Conservation (phyloP, 2,888 invertebrate genomes). For the Pardosa pseudoannulata region DNA sequence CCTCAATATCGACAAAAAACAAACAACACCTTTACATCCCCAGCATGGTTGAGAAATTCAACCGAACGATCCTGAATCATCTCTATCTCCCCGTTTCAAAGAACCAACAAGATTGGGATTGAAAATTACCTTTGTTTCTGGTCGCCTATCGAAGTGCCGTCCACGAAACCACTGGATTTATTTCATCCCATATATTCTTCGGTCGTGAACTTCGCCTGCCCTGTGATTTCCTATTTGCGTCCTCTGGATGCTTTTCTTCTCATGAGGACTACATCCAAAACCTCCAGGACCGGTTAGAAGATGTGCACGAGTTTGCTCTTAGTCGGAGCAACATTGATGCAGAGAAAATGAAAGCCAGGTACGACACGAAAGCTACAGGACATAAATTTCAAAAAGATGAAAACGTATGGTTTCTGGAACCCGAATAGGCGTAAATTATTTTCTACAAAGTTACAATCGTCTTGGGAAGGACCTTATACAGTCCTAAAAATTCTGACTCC, state of each 20-base stretch:
- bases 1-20: no score
- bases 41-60: no score
- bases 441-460: constrained; percentile 1
- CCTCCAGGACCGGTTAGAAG: not conserved
- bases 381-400: not conserved
- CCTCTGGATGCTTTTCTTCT: not conserved
- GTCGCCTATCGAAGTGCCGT: not conserved
- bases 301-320: not conserved
- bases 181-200: not conserved
- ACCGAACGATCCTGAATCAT: no score
- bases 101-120: not conserved
- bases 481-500: not conserved
- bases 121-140: not conserved
- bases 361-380: not conserved
- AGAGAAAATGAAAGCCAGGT: not conserved
- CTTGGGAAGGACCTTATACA: constrained; percentile 5
- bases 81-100: not conserved
- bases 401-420: not conserved
- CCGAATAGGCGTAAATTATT: not conserved
- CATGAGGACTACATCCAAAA: not conserved
- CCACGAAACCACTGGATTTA: not conserved
- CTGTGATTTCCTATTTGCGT: not conserved
- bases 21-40: no score
- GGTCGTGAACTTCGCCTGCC: not conserved
- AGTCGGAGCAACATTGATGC: not conserved